Percentiles rank a stretch among this genome's conserved stretches.
Evolutionary conservation across 2,113 vertebrate genomes (phyloP).

Genomic region (Toxotes chatareus): DNA sequence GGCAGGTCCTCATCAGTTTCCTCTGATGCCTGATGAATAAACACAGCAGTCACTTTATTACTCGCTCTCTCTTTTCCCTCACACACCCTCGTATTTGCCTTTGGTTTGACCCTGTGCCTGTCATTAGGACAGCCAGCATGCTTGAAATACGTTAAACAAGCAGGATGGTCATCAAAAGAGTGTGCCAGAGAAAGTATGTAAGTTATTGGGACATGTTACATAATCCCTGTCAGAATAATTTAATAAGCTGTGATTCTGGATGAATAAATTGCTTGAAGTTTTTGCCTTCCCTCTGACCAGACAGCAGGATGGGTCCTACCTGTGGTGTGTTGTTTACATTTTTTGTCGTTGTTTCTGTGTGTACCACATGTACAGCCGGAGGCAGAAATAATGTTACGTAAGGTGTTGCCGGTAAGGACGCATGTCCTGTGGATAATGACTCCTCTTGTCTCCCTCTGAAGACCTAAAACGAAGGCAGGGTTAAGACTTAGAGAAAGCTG

Average conservation of each 20-base stretch:
- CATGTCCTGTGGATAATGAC: conserved; percentile 27
- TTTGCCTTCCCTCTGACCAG: conserved; percentile 9
- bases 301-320: conserved; percentile 34
- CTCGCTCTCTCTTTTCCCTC: conserved; percentile 27
- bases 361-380: conserved; percentile 10
- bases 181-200: conserved; percentile 15
- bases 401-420: conserved; percentile 24
- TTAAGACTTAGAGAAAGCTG: conserved; percentile 16
- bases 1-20: conserved; percentile 59
- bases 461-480: conserved; percentile 9
- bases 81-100: conserved; percentile 38
- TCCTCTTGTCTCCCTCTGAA: not conserved
- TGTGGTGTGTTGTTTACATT: conserved; percentile 41
- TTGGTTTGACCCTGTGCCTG: conserved; percentile 60
- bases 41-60: conserved; percentile 58
- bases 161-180: conserved; percentile 28
- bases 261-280: conserved; percentile 29
- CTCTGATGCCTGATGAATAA: conserved; percentile 67
- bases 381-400: conserved; percentile 49
- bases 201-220: conserved; percentile 49
- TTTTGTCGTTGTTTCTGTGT: conserved; percentile 16
- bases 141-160: conserved; percentile 44
- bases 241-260: conserved; percentile 39
- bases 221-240: conserved; percentile 55
- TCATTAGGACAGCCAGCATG: conserved; percentile 36